phyloP scores from a whole-genome alignment of 2,888 invertebrate genomes.

The Drosophila setosimentum region DNA sequence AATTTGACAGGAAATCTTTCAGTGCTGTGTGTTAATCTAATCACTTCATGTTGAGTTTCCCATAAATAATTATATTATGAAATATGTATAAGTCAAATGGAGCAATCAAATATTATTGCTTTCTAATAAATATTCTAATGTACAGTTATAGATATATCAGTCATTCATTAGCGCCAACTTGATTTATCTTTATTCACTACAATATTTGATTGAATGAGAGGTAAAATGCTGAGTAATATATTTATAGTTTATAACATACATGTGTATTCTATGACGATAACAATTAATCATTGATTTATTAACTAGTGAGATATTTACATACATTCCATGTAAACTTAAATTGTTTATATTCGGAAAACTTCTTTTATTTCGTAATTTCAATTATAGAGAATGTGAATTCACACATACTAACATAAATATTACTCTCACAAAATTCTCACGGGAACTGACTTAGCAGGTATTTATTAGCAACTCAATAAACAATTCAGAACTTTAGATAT shows the following conservation, averaged over 20 bases:
- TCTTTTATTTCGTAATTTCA: background rate
- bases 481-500: conserved; percentile 18
- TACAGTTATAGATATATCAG: conserved; percentile 29
- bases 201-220: conserved; percentile 15
- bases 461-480: background rate
- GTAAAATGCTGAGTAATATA: background rate
- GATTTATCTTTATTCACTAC: conserved; percentile 1
- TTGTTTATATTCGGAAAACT: background rate
- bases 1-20: conserved; percentile 1
- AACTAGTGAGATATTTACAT: background rate
- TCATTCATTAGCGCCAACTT: background rate
- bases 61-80: background rate
- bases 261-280: background rate
- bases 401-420: background rate
- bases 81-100: background rate
- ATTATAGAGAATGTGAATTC: background rate
- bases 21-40: conserved; percentile 32
- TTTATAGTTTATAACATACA: background rate
- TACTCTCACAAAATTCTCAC: background rate
- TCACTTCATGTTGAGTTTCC: conserved; percentile 8
- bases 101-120: conserved; percentile 15
- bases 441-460: conserved; percentile 17
- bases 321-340: background rate
- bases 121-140: conserved; percentile 12
- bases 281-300: conserved; percentile 11